Conservation (phyloP, 2,888 invertebrate species). For the Tineola bisselliella region DNA sequence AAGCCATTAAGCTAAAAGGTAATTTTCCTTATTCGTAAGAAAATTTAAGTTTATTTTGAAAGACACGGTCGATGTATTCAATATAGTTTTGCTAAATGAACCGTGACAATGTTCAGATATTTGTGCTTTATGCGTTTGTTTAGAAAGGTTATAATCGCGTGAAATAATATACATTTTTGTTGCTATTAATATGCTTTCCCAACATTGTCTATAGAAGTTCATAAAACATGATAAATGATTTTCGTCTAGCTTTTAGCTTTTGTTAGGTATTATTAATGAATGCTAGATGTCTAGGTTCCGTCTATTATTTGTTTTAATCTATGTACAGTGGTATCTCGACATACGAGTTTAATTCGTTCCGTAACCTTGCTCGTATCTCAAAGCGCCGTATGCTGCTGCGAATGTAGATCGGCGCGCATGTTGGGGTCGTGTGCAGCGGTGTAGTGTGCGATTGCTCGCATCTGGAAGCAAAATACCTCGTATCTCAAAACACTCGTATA, state of each 20-base stretch:
- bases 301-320: not conserved
- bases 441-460: too few species aligned
- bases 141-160: not conserved
- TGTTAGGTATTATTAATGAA: not conserved
- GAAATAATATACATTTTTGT: not conserved
- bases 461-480: too few species aligned
- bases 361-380: too few species aligned
- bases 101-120: conserved; percentile 29
- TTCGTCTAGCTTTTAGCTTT: conserved; percentile 5
- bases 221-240: not conserved
- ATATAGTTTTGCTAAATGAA: conserved; percentile 65
- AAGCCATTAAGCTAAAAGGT: conserved; percentile 5
- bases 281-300: not conserved
- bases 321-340: too few species aligned
- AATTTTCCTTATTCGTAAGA: conserved; percentile 2
- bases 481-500: too few species aligned
- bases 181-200: not conserved
- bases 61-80: conserved; percentile 44
- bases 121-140: conserved; percentile 2
- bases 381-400: too few species aligned
- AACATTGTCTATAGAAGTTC: not conserved
- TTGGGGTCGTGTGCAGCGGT: too few species aligned
- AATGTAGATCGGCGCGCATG: too few species aligned
- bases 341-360: too few species aligned
- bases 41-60: not conserved